Percentiles rank a stretch among this genome's conserved stretches.
These are phyloP conservation scores for Alsophila aescularia DNA, from an alignment of 2,888 invertebrate genomes.

Conservation along the genomic window DNA sequence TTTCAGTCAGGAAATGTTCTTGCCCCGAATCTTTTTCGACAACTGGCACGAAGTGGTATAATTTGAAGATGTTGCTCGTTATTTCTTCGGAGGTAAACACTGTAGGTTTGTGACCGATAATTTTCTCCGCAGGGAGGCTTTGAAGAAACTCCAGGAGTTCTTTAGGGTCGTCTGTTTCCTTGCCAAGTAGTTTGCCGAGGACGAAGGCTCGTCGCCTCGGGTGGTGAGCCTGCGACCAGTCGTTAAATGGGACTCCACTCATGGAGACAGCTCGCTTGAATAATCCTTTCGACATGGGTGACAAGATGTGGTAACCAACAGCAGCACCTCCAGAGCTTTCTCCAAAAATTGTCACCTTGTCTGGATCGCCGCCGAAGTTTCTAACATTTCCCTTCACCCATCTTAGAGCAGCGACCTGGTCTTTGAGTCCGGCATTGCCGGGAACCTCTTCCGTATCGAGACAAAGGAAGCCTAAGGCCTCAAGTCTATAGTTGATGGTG, in stretches of 20 bases:
- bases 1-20: conserved; percentile 50
- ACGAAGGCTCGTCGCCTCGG: conserved; percentile 15
- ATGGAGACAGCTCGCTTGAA: conserved; percentile 51
- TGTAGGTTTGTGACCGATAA: conserved; percentile 43
- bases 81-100: conserved; percentile 48
- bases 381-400: conserved; percentile 53
- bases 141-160: conserved; percentile 8
- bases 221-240: conserved; percentile 8
- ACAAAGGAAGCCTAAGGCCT: conserved; percentile 51
- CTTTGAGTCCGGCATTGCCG: conserved; percentile 57
- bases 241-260: conserved; percentile 42
- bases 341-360: conserved; percentile 56
- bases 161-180: conserved; percentile 7
- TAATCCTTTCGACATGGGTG: conserved; percentile 54
- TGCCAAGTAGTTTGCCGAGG: conserved; percentile 12
- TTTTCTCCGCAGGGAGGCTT: conserved; percentile 32
- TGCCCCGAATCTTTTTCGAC: conserved; percentile 58
- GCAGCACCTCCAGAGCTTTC: conserved; percentile 55
- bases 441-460: conserved; percentile 52
- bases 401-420: conserved; percentile 51
- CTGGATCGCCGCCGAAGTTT: too few relatives aligned
- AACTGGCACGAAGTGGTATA: conserved; percentile 57
- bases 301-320: conserved; percentile 46
- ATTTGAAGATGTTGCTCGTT: conserved; percentile 42
- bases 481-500: conserved; percentile 58